Evolutionary conservation across 2,797 vertebrate genomes (phyloP), one percentile per base, ranked within the genome.

Genomic region (Chelidonichthys spinosus): DNA sequence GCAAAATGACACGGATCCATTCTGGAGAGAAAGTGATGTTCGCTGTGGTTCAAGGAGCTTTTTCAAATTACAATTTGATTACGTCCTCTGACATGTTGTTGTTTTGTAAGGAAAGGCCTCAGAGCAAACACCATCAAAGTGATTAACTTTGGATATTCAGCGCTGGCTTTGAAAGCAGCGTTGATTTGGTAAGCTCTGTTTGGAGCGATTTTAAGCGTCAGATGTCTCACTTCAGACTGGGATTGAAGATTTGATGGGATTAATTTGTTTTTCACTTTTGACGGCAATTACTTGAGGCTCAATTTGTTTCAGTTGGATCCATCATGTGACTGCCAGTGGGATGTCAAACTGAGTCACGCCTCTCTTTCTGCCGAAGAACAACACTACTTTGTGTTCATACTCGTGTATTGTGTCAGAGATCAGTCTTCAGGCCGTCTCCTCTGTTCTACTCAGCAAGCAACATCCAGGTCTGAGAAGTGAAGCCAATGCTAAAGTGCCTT

Each of bases 21-120:
- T 82, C 77, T 84, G 81, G 76, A 87, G 76, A 11, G 56, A 80
- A 79, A 84, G 79, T 18, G 79, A 72, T 72, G 81, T 64, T 83
- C 71, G 2, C n/a, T 2, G 52, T 74, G 79, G 87, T 81, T 89
- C 75, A 72, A 86, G 79, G 64, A 83, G 84, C 82, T 87, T 86
- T 44, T 86, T 88, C 61, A 79, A 73, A 87, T 85, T 50, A 68
- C 67, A 72, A 67, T 89, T 64, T 82, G 85, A 90, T 89, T 87
- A 86, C 63, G 25, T 76, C 72, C 72, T 73, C 79, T 66, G 86
- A 90, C 84, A 88, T 74, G 70, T 66, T 68, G 69, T 64, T 81
- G 73, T 77, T 81, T 64, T 5, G 69, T 78, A 54, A 64, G 37
- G 54, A 47, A 72, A 68, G 60, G 70, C 77, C 85, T 87, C 73